Conservation (phyloP, 2,113 vertebrate genomes). For the Elanus axillaris region DNA sequence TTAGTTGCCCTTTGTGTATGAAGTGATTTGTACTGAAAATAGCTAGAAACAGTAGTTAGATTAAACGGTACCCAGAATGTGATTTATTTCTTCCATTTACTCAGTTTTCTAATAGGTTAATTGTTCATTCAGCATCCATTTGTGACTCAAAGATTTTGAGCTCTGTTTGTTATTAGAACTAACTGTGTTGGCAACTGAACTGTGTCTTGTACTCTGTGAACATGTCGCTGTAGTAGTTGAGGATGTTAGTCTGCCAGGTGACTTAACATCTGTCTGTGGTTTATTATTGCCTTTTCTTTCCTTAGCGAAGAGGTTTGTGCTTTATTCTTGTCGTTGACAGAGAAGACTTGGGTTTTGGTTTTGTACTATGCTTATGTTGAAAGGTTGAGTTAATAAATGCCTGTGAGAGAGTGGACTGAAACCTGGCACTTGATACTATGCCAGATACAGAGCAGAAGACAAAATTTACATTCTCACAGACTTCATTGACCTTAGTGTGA, state of each 20-base stretch:
- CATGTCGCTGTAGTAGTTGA: rapidly evolving
- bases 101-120: background rate
- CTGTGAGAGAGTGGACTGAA: background rate
- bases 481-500: background rate
- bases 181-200: background rate
- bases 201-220: background rate
- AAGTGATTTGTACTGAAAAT: background rate
- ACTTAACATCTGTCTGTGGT: background rate
- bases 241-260: background rate
- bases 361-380: rapidly evolving
- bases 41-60: background rate
- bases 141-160: rapidly evolving
- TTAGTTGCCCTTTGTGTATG: background rate
- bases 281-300: background rate
- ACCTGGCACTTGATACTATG: background rate
- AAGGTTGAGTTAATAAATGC: background rate
- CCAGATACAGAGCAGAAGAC: background rate
- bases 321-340: background rate
- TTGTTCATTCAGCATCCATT: background rate
- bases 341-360: background rate
- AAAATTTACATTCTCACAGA: background rate
- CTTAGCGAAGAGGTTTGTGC: background rate
- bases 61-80: background rate
- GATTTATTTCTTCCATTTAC: background rate
- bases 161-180: background rate